Percentiles rank a stretch among this genome's conserved stretches.
Evolutionary conservation across 2,113 vertebrate genomes (phyloP).

Genomic region (Mus musculus): GRCm39 chr10:106687501-106688000

Average conservation of each 20-base stretch:
- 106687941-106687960: no score
- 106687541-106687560: neutral
- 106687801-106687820: neutral
- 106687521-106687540: neutral
- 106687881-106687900: neutral
- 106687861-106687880: neutral
- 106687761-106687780: neutral
- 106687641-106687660: conserved; percentile 1
- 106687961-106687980: no score
- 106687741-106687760: neutral
- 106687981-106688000: no score
- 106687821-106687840: neutral
- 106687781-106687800: neutral
- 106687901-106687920: no score
- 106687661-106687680: neutral
- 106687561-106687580: neutral
- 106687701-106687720: neutral
- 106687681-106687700: neutral
- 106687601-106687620: neutral
- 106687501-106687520: neutral
- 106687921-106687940: no score
- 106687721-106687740: neutral
- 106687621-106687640: neutral
- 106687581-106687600: neutral
- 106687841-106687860: neutral